Conservation (phyloP, 2,888 invertebrate species). For the Nematopogon swammerdamellus region DNA sequence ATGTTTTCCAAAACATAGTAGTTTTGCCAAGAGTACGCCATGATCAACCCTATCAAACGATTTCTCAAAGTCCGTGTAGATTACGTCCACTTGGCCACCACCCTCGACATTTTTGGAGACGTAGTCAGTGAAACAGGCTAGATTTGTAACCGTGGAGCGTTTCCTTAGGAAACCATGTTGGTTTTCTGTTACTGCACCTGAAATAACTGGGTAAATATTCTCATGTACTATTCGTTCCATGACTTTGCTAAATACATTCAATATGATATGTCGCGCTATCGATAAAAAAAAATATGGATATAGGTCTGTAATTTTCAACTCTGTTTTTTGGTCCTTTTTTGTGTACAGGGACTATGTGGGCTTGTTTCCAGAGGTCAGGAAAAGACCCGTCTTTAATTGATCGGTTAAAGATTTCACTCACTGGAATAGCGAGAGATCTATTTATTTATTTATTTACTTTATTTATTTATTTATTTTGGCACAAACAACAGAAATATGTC, state of each 20-base stretch:
- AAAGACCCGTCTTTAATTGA: not conserved
- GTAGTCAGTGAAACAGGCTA: not conserved
- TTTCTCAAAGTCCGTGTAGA: constrained; percentile 4
- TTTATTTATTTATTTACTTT: too few relatives aligned
- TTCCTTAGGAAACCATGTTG: too few relatives aligned
- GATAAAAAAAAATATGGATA: not conserved
- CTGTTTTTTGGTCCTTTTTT: not conserved
- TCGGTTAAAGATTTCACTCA: not conserved
- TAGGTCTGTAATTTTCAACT: too few relatives aligned
- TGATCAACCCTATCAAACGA: too few relatives aligned
- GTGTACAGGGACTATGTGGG: not conserved
- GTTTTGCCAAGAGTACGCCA: not conserved
- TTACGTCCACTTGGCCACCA: constrained; percentile 5
- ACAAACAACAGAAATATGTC: too few relatives aligned
- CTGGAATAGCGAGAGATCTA: not conserved
- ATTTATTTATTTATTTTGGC: too few relatives aligned
- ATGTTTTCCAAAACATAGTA: not conserved
- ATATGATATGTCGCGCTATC: too few relatives aligned
- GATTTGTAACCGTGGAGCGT: not conserved
- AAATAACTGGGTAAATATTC: too few relatives aligned
- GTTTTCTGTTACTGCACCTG: too few relatives aligned
- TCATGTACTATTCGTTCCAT: constrained; percentile 1
- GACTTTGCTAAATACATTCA: too few relatives aligned
- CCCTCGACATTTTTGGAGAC: not conserved
- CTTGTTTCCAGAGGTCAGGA: not conserved